Evolutionary conservation across 2,113 vertebrate species (phyloP).

Genomic region (Canis aureus): DNA sequence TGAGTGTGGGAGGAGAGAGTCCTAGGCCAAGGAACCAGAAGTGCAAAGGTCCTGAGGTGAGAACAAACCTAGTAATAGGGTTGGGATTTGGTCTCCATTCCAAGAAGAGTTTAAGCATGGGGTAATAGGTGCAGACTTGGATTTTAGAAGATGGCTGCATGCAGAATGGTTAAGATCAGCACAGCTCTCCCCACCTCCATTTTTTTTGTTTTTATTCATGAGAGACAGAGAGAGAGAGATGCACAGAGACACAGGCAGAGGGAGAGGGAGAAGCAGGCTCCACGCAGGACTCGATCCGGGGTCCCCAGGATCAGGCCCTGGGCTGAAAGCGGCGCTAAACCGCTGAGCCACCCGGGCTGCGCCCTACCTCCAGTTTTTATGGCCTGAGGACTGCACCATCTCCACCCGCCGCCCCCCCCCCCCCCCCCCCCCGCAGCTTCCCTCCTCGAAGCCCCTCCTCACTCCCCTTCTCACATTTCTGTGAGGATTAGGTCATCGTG

Average conservation of each 20-base stretch:
- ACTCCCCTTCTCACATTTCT: constrained; percentile 89
- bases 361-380: not conserved
- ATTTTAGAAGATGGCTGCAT: not conserved
- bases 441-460: not conserved
- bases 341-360: no score
- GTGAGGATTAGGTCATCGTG: constrained; percentile 94
- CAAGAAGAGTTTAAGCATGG: not conserved
- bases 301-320: no score
- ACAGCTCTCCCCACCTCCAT: accelerated
- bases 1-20: not conserved
- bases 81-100: not conserved
- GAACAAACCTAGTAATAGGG: not conserved
- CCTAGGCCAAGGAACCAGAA: not conserved
- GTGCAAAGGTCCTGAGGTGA: constrained; percentile 23
- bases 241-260: no score
- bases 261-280: no score
- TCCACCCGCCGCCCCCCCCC: no score
- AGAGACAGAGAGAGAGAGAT: no score
- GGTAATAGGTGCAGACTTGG: not conserved
- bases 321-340: no score
- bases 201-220: no score
- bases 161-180: not conserved
- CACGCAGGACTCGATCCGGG: no score
- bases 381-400: not conserved
- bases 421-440: not conserved